Percentiles rank a stretch among this genome's conserved stretches.
phyloP scores from a whole-genome alignment of 2,888 invertebrate species.

The Lymantria monacha region DNA sequence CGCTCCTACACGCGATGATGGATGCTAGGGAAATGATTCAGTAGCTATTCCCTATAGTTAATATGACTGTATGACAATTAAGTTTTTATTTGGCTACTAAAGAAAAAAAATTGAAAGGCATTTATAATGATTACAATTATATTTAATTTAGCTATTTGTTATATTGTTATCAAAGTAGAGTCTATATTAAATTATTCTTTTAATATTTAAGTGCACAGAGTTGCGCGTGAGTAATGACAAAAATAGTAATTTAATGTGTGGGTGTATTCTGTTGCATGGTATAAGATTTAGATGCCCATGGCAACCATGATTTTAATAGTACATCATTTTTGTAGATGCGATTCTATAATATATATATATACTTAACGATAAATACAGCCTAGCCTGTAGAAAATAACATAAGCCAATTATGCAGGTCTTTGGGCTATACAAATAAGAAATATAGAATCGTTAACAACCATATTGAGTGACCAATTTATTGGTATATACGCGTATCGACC shows the following conservation, averaged over 20 bases:
- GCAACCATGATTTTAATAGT: too few species aligned
- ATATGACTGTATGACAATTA: conserved; percentile 44
- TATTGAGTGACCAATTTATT: too few species aligned
- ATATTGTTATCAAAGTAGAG: conserved; percentile 74
- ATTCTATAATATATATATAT: too few species aligned
- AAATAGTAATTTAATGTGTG: conserved; percentile 22
- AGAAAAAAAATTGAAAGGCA: conserved; percentile 57
- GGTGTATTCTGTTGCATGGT: conserved; percentile 28
- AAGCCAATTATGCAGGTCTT: too few species aligned
- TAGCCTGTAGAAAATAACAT: too few species aligned
- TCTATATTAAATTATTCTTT: conserved; percentile 77
- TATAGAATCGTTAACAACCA: too few species aligned
- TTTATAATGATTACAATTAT: conserved; percentile 68
- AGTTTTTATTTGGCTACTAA: conserved; percentile 58
- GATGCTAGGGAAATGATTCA: conserved; percentile 43
- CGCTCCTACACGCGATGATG: conserved; percentile 47
- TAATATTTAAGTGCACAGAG: conserved; percentile 54
- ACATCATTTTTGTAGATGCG: too few species aligned
- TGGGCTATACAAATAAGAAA: too few species aligned
- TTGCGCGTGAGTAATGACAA: conserved; percentile 37
- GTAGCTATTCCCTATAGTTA: conserved; percentile 43
- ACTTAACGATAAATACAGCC: too few species aligned
- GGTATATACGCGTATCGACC: too few species aligned
- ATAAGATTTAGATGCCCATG: not conserved
- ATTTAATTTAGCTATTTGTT: conserved; percentile 66